These are phyloP conservation scores for Melanotaenia parkinsoni DNA, from an alignment of 2,797 vertebrate species.

Conservation along the genomic window DNA sequence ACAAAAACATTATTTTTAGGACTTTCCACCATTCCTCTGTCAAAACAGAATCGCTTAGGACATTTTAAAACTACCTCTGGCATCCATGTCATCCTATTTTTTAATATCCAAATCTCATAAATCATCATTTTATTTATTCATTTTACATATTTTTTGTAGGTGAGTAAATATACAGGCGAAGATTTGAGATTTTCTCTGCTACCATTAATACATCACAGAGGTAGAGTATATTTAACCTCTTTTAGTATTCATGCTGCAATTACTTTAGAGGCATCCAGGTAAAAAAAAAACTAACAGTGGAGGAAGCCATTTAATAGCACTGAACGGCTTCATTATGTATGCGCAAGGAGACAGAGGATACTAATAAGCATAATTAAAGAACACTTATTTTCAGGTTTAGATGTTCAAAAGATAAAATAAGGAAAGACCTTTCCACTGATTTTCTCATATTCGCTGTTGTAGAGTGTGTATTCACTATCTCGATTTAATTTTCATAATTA, in stretches of 20 bases:
- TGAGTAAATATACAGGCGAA: background rate
- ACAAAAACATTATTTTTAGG: background rate
- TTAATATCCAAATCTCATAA: background rate
- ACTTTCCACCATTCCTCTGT: background rate
- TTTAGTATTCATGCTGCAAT: background rate
- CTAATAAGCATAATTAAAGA: slow-evolving; percentile 14
- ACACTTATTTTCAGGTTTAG: background rate
- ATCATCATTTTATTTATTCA: background rate
- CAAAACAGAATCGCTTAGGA: background rate
- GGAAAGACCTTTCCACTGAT: background rate
- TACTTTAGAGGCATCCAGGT: slow-evolving; percentile 16
- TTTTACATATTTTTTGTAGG: background rate
- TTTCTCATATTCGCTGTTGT: slow-evolving; percentile 12
- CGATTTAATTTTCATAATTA: slow-evolving; percentile 18
- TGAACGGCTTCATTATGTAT: slow-evolving; percentile 11
- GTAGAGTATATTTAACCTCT: background rate
- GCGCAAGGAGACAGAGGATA: slow-evolving; percentile 4
- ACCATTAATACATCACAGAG: background rate
- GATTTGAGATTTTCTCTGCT: background rate
- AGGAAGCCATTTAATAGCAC: slow-evolving; percentile 7
- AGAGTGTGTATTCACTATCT: slow-evolving; percentile 9
- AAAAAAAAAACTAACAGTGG: slow-evolving; percentile 1
- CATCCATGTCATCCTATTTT: background rate
- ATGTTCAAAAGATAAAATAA: slow-evolving; percentile 22
- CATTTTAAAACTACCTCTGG: background rate